Evolutionary conservation across 2,113 vertebrate species (phyloP), one percentile per base, ranked within the genome.

Genomic region (Phodopus roborovskii): DNA sequence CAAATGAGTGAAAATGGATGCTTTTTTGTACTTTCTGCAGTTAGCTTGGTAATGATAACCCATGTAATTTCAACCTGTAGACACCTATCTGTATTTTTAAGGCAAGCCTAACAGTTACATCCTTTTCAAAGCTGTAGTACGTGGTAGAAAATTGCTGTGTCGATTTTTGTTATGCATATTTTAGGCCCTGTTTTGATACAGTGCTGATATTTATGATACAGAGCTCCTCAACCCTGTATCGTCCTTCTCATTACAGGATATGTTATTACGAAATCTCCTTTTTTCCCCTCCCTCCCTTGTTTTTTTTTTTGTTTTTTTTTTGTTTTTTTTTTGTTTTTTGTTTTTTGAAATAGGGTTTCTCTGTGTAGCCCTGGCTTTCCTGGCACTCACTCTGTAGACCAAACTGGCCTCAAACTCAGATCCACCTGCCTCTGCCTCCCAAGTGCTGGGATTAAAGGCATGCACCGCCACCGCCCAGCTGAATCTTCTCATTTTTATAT

Each of bases 1-100:
- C 95, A 98, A 98, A 97, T 94, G 96, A 97, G 98, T 97, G 98
- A 98, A 98, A 98, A 98, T 97, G 97, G 98, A 85, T 97, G 96
- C 97, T 98, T 97, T 94, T 98, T 98, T 98, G 36, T 98, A 98
- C 96, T 98, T 95, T 93, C 96, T 87, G 90, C 91, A 93, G 42
- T 95, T 36, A 91, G 91, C 90, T 96, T 92, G 96, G 95, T 97
- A 98, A 96, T 48, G 5, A 19, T 91, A 96, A 11, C 0, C 83
- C 95, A 66, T 95, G 88, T 94, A 74, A 92, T 98, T 97, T 97
- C 94, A 96, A 86, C 90, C 98, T 94, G 97, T 97, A 97, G 79
- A 95, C 97, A 97, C 94, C 97, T 97, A 92, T 97, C 92, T 98
- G 88, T 97, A 94, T 98, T 98, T 98, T 94, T 98, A 96, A 97